Conservation (phyloP, 2,888 invertebrate species). For the Polyommatus icarus region DNA sequence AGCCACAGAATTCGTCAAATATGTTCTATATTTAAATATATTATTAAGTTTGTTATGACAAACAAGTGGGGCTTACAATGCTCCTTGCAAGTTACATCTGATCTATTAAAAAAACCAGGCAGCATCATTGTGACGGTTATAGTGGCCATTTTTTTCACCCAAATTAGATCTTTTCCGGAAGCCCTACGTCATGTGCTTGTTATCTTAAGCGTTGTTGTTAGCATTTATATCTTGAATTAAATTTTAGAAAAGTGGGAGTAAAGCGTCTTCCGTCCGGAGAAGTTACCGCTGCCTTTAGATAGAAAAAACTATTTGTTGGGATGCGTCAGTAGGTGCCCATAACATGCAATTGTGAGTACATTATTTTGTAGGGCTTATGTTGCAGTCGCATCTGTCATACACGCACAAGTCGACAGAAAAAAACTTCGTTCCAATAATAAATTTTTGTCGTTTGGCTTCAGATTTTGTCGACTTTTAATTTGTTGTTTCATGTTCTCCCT, state of each 20-base stretch:
- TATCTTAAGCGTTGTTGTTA: background rate
- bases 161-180: background rate
- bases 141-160: background rate
- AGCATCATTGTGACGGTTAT: background rate
- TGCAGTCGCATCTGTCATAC: background rate
- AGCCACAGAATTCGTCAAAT: too few species aligned
- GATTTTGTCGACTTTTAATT: background rate
- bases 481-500: background rate
- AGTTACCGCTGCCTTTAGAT: conserved; percentile 10
- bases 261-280: conserved; percentile 15
- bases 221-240: background rate
- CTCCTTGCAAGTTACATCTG: background rate
- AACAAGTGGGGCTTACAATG: background rate
- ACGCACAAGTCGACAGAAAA: conserved; percentile 15
- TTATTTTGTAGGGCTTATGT: background rate
- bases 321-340: conserved; percentile 4
- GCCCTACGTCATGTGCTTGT: background rate
- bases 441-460: too few species aligned
- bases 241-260: background rate
- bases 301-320: background rate
- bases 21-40: too few species aligned
- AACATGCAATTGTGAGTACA: too few species aligned
- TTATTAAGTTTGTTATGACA: background rate
- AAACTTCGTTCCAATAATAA: background rate
- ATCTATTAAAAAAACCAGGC: background rate